These are phyloP conservation scores for Idris sp. DNA, from an alignment of 1,140 invertebrate species.

Conservation along the genomic window DNA sequence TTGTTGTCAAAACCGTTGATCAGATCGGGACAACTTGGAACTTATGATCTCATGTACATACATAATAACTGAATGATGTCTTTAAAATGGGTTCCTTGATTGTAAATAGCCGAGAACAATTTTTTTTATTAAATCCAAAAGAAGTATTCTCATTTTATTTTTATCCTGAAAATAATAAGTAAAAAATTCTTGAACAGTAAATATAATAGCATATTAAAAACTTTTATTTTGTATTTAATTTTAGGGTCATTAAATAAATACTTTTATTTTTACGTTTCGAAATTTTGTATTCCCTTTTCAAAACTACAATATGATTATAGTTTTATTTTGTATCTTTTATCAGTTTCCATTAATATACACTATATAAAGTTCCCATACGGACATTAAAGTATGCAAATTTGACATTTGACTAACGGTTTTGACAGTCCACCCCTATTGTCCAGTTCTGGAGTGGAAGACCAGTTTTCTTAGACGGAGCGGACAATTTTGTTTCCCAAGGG, in stretches of 20 bases:
- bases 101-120: too few relatives aligned
- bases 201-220: too few relatives aligned
- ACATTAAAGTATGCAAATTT: conserved; percentile 29
- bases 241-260: too few relatives aligned
- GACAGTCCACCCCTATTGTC: conserved; percentile 59
- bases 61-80: not conserved
- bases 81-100: not conserved
- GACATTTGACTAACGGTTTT: conserved; percentile 52
- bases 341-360: conserved; percentile 10
- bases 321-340: too few relatives aligned
- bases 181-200: too few relatives aligned
- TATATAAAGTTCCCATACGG: conserved; percentile 1
- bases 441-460: conserved; percentile 53
- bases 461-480: conserved; percentile 65
- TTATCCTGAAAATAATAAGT: too few relatives aligned
- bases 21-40: conserved; percentile 36
- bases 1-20: conserved; percentile 63
- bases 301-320: too few relatives aligned
- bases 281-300: too few relatives aligned
- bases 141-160: too few relatives aligned
- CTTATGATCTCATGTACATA: conserved; percentile 22
- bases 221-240: too few relatives aligned
- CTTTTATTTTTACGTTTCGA: too few relatives aligned
- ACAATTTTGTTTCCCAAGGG: conserved; percentile 60
- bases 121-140: too few relatives aligned